Base-by-base conservation (phyloP, 2,797 vertebrate genomes). In the Poecilia velifera region DNA sequence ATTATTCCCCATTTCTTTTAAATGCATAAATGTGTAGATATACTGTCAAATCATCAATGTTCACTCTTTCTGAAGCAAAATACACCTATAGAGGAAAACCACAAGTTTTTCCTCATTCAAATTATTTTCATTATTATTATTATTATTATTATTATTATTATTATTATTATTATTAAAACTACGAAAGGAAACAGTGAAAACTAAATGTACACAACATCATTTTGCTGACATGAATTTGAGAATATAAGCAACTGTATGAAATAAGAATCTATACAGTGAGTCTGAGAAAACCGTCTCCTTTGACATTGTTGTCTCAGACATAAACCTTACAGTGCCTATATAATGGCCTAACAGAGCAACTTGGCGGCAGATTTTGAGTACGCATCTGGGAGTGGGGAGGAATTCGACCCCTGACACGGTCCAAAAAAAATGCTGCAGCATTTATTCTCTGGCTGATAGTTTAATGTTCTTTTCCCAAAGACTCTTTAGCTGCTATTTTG, bases 391-490 rank as follows among this genome's bases (percentile, higher is more conserved):
- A 94, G 76, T 89, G 79, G 39, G 72, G 81, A 93, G 80, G 93
- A 94, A 95, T 95, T 90, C 55, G 82, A 94, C 93, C 95, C 78
- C 79, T 93, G 92, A 94, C 94, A 94, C 80, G 36, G 80, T 86
- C 87, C 87, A 89, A 93, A 88, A 90, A 90, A 92, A 88, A 91
- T 89, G 91, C 89, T 91, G 77, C 88, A 91, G 90, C 87, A 89
- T 92, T 92, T 91, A 88, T 94, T 91, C 87, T 91, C 90, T 86
- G 86, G 92, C 87, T 91, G 89, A 93, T 88, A 87, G 88, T 94
- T 94, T 93, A 90, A 93, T 93, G 93, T 92, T 90, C 84, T 85
- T 92, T 94, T 93, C 91, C 93, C 92, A 92, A 94, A 94, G 89
- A 85, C 76, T 79, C 76, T 46, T 68, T 64, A 89, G 79, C 41